phyloP scores from a whole-genome alignment of 2,113 vertebrate species.

The Sciurus niger region DNA sequence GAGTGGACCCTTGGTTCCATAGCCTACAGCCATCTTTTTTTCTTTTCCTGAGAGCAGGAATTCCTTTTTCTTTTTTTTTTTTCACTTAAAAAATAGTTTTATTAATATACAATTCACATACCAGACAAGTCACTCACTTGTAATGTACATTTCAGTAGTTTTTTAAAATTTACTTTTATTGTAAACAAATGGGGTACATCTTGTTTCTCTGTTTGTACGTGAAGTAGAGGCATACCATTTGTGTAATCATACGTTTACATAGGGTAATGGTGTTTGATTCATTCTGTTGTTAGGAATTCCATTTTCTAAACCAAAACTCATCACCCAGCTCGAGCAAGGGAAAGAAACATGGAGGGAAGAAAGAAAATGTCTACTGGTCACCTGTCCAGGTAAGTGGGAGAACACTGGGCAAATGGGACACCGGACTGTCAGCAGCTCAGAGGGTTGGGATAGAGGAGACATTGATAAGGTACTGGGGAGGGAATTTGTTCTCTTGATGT shows the following conservation, averaged over 20 bases:
- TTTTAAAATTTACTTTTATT: too few species aligned
- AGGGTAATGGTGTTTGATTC: too few species aligned
- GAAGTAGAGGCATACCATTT: too few species aligned
- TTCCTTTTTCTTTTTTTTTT: slow-evolving; percentile 70
- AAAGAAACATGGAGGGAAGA: slow-evolving; percentile 77
- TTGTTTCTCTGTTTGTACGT: too few species aligned
- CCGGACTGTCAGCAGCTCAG: background rate
- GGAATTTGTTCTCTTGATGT: background rate
- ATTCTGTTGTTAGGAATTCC: slow-evolving; percentile 69
- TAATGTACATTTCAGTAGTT: too few species aligned
- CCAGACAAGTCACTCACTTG: too few species aligned
- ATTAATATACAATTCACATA: too few species aligned
- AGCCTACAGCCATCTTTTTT: slow-evolving; percentile 23
- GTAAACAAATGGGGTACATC: too few species aligned
- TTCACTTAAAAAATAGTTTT: too few species aligned
- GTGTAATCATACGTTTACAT: too few species aligned
- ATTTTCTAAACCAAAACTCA: slow-evolving; percentile 82
- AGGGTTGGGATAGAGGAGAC: background rate
- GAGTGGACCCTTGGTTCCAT: background rate
- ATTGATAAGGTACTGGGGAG: background rate
- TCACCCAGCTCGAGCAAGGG: slow-evolving; percentile 78
- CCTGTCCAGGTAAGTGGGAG: slow-evolving; percentile 65
- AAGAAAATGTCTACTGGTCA: slow-evolving; percentile 5
- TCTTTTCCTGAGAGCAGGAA: slow-evolving; percentile 72
- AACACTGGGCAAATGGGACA: background rate